Base-by-base conservation (phyloP, 2,888 invertebrate species). In the Drosophila kuntzei region DNA sequence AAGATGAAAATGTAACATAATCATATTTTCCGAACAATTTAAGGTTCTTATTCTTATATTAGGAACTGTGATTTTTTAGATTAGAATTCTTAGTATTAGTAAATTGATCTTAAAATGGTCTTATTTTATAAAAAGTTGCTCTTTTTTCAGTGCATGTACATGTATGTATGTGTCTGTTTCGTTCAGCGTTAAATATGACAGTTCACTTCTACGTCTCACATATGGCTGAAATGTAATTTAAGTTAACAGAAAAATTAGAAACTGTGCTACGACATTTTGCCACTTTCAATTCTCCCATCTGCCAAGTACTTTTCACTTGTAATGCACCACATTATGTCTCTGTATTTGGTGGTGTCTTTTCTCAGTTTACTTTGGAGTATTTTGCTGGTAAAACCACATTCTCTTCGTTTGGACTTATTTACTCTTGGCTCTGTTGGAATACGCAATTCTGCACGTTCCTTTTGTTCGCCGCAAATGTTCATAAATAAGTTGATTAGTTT, bases 401-500 rank as follows among this genome's bases (percentile, higher is more conserved):
- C 32, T 47, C 39, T 57, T 34, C 6, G 41, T 25, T 44, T 37
- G 41, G 27, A 58, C 25, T 71, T 75, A 59, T 67, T 71, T 71
- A 51, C 55, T 50, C 49, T 39, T 46, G 51, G 47, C 61, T 60
- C 55, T 34, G 57, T 47, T 41, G 63, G 71, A 83, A 80, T 83
- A 81, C 81, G 81, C 87, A 79, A 79, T 87, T 83, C 71, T 63
- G 81, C 87, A 83, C 87, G 83, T 84, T 87, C 55, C 84, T 63
- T 80, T 87, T 87, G 87, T 87, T 77, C 71, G 66, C 79, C 72
- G 69, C 81, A 84, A 87, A 84, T 84, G 87, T 87, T 83, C 83
- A 83, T 87, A 83, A 83, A 87, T 83, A 83, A 83, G 87, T 83
- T 83, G 87, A 83, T 83, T 83, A 84, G 87, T 87, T 83, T 84